Percentiles rank a stretch among this genome's conserved stretches.
Evolutionary conservation across 2,888 invertebrate genomes (phyloP).

Genomic region (Drosophila monieri): DNA sequence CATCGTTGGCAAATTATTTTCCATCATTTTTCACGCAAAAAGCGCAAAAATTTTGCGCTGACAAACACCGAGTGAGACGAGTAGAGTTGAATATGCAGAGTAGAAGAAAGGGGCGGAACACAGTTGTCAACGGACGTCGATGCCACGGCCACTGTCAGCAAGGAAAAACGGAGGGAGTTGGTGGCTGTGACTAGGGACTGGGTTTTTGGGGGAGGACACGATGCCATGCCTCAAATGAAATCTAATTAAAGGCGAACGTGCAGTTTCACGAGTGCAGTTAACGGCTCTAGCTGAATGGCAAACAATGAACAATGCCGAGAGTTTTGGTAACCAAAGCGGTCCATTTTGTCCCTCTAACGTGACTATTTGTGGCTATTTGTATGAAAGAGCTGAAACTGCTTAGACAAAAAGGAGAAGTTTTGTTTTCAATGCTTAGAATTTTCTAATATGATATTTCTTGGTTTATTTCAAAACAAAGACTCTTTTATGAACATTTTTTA

Average conservation of each 20-base stretch:
- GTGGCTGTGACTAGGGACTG: background rate
- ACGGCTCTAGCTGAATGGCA: conserved; percentile 18
- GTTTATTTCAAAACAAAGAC: no score
- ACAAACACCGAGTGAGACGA: conserved; percentile 18
- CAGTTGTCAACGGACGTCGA: conserved; percentile 57
- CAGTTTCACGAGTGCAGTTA: conserved; percentile 43
- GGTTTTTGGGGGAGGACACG: background rate
- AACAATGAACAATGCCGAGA: conserved; percentile 19
- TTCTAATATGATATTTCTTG: background rate
- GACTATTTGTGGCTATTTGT: conserved; percentile 13
- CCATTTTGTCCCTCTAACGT: conserved; percentile 13
- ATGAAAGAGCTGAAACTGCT: background rate
- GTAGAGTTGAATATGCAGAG: conserved; percentile 8
- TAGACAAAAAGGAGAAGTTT: background rate
- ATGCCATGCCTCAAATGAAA: conserved; percentile 56
- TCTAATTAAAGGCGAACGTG: conserved; percentile 72
- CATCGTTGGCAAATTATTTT: conserved; percentile 68
- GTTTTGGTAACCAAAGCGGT: conserved; percentile 37
- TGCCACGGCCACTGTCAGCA: conserved; percentile 20
- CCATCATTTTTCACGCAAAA: conserved; percentile 77
- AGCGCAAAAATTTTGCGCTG: conserved; percentile 59
- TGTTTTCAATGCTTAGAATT: background rate
- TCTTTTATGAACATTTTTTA: no score
- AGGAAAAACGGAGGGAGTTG: conserved; percentile 5
- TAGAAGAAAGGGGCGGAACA: conserved; percentile 18